Evolutionary conservation across 2,797 vertebrate genomes (phyloP).

Genomic region (Australoheros facetus): DNA sequence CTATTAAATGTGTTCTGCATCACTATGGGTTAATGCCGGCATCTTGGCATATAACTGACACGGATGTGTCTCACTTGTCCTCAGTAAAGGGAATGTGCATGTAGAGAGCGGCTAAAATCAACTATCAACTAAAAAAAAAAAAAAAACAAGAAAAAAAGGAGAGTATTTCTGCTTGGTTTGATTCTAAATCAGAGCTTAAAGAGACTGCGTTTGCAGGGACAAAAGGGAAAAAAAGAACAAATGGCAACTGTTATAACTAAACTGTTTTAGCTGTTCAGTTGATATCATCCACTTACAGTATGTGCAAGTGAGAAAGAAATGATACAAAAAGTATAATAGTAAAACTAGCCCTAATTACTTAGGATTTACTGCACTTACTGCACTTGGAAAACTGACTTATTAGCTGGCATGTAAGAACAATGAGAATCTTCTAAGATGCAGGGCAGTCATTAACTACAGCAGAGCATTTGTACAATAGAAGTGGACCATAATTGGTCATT

Average conservation of each 20-base stretch:
- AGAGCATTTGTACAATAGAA: background rate
- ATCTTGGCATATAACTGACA: background rate
- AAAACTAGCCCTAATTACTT: background rate
- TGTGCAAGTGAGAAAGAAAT: background rate
- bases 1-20: no score
- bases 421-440: background rate
- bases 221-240: background rate
- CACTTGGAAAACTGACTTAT: background rate
- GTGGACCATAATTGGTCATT: conserved; percentile 57
- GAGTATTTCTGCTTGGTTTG: background rate
- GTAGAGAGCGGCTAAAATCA: background rate
- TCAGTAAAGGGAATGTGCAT: background rate
- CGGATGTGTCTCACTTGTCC: background rate
- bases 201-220: background rate
- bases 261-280: background rate
- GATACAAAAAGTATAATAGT: background rate
- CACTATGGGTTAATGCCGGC: background rate
- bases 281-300: background rate
- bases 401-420: background rate
- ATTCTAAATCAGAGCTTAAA: background rate
- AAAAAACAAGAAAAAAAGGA: background rate
- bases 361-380: background rate
- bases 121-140: background rate
- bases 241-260: background rate
- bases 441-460: conserved; percentile 3